Evolutionary conservation across 2,797 vertebrate species (phyloP).

Genomic region (Antennarius maculatus): DNA sequence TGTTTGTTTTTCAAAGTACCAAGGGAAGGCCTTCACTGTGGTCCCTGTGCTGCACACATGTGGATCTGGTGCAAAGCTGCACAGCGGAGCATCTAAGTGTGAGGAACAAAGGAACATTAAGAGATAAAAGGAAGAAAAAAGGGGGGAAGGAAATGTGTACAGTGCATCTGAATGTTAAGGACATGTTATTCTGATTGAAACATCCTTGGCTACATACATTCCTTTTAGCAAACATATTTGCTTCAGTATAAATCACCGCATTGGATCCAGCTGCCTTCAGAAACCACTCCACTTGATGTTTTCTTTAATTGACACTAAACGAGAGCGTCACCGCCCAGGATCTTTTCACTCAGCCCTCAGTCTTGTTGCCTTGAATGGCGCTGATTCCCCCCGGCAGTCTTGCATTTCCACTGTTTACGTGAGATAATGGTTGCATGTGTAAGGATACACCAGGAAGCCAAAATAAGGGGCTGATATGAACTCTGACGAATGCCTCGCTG

Average conservation of each 20-base stretch:
- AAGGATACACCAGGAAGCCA: constrained; percentile 72
- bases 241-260: constrained; percentile 54
- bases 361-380: constrained; percentile 60
- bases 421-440: constrained; percentile 76
- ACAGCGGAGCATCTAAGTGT: constrained; percentile 68
- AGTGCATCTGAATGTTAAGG: constrained; percentile 73
- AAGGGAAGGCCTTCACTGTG: constrained; percentile 65
- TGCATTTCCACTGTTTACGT: constrained; percentile 74
- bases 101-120: constrained; percentile 55
- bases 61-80: constrained; percentile 60
- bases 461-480: constrained; percentile 53
- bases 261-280: constrained; percentile 43
- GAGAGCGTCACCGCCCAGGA: constrained; percentile 64
- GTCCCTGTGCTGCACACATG: constrained; percentile 60
- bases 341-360: constrained; percentile 62
- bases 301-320: constrained; percentile 68
- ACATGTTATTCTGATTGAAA: constrained; percentile 58
- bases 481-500: constrained; percentile 48
- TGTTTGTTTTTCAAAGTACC: constrained; percentile 65
- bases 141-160: constrained; percentile 42
- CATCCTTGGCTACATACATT: constrained; percentile 46
- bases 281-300: constrained; percentile 56
- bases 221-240: constrained; percentile 53
- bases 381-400: constrained; percentile 47
- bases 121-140: constrained; percentile 49